Evolutionary conservation across 2,888 invertebrate genomes (phyloP).

Genomic region (Iselma pallidipennis): DNA sequence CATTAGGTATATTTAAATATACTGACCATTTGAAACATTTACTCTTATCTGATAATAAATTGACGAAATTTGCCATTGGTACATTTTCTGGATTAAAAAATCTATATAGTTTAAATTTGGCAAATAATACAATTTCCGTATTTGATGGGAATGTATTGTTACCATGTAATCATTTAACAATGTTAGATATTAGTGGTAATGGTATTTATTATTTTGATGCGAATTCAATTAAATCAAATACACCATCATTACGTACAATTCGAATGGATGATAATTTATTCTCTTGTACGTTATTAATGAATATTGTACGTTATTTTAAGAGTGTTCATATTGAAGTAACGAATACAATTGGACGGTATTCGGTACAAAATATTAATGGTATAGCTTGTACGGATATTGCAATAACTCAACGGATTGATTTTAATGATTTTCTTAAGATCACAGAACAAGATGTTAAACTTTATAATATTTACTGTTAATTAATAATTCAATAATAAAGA

Average conservation of each 20-base stretch:
- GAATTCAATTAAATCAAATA: slow-evolving; percentile 37
- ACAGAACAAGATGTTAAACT: slow-evolving; percentile 33
- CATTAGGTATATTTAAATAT: slow-evolving; percentile 46
- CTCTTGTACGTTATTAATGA: slow-evolving; percentile 42
- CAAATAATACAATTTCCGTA: slow-evolving; percentile 41
- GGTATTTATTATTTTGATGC: slow-evolving; percentile 46
- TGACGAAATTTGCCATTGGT: slow-evolving; percentile 42
- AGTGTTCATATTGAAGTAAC: slow-evolving; percentile 37
- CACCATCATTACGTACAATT: slow-evolving; percentile 42
- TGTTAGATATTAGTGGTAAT: slow-evolving; percentile 48
- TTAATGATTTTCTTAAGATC: slow-evolving; percentile 38
- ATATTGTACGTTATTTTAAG: slow-evolving; percentile 44
- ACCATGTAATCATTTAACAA: slow-evolving; percentile 39
- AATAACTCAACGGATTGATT: slow-evolving; percentile 32
- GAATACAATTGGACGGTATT: slow-evolving; percentile 38
- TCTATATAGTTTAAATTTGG: slow-evolving; percentile 41
- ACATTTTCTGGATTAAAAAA: slow-evolving; percentile 47
- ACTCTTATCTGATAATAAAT: slow-evolving; percentile 46
- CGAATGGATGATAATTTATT: slow-evolving; percentile 49
- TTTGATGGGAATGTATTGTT: slow-evolving; percentile 44
- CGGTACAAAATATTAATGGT: slow-evolving; percentile 49
- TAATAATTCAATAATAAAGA: neutral
- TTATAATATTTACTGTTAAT: slow-evolving; percentile 23
- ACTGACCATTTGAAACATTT: slow-evolving; percentile 39
- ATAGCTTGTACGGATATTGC: slow-evolving; percentile 46